phyloP scores from a whole-genome alignment of 2,888 invertebrate species.

The Theretra japonica region DNA sequence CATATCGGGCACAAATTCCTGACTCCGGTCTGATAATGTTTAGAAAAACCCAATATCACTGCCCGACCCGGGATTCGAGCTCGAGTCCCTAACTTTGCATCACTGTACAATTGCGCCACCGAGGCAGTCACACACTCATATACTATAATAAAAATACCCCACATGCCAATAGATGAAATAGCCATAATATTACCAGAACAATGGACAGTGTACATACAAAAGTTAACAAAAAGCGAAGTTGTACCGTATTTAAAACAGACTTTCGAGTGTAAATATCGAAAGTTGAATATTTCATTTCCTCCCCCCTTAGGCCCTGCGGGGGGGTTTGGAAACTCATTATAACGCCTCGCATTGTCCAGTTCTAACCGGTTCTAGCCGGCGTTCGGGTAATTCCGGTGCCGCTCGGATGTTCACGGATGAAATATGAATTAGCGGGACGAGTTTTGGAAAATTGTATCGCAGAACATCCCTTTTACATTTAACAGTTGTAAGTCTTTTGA shows the following conservation, averaged over 20 bases:
- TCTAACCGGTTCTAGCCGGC: slow-evolving; percentile 32
- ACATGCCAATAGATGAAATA: neutral
- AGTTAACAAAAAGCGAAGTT: slow-evolving; percentile 49
- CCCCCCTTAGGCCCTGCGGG: slow-evolving; percentile 26
- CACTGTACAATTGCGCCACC: too few species aligned
- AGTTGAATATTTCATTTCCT: slow-evolving; percentile 66
- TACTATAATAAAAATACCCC: neutral
- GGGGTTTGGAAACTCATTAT: slow-evolving; percentile 51
- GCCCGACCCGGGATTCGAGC: too few species aligned
- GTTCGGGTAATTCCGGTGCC: slow-evolving; percentile 1
- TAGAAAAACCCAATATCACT: too few species aligned
- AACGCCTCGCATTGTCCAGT: slow-evolving; percentile 43
- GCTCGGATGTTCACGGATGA: neutral
- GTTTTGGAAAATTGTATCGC: neutral
- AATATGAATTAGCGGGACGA: neutral
- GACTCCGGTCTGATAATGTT: too few species aligned
- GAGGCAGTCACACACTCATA: too few species aligned
- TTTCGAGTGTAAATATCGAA: slow-evolving; percentile 60
- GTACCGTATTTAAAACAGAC: slow-evolving; percentile 49
- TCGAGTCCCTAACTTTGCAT: too few species aligned
- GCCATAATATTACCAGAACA: neutral
- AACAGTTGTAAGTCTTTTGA: neutral
- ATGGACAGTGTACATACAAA: slow-evolving; percentile 32
- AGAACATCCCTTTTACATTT: neutral
- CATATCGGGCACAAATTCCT: too few species aligned